Evolutionary conservation across 2,113 vertebrate species (phyloP).

Genomic region (Sorex fumeus): DNA sequence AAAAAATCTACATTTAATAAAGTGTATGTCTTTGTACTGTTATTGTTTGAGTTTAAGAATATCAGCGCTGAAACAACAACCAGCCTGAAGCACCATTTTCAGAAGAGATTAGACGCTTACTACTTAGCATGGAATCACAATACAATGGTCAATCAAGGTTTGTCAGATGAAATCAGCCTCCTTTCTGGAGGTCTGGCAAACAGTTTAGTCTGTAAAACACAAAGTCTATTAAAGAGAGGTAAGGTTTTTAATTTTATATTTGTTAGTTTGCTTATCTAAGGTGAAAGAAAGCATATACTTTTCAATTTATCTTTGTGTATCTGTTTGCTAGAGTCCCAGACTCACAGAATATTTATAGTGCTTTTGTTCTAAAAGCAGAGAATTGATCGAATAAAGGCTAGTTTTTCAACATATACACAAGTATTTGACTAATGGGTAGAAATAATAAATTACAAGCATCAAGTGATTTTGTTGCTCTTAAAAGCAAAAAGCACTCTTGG

Average conservation of each 20-base stretch:
- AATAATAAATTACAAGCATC: conserved; percentile 83
- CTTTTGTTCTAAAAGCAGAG: conserved; percentile 74
- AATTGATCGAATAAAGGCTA: conserved; percentile 73
- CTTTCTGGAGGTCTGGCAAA: background rate
- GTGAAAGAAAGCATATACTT: conserved; percentile 44
- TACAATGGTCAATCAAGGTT: background rate
- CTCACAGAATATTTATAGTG: conserved; percentile 66
- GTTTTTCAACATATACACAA: conserved; percentile 74
- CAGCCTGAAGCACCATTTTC: conserved; percentile 1
- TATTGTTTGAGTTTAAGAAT: conserved; percentile 26
- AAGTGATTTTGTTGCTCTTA: conserved; percentile 82
- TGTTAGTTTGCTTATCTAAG: conserved; percentile 4
- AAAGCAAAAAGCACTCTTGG: conserved; percentile 73
- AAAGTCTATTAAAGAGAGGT: background rate
- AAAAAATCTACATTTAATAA: background rate
- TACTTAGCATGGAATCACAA: background rate
- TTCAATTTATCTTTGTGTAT: conserved; percentile 56
- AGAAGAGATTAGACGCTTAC: background rate
- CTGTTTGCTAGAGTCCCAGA: conserved; percentile 41
- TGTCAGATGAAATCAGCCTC: background rate
- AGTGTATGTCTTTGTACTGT: background rate
- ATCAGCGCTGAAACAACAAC: conserved; percentile 19
- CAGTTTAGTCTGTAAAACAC: background rate
- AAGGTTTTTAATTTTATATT: background rate
- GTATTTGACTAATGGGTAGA: conserved; percentile 80